Evolutionary conservation across 2,113 vertebrate species (phyloP).

Genomic region (Naja naja): DNA sequence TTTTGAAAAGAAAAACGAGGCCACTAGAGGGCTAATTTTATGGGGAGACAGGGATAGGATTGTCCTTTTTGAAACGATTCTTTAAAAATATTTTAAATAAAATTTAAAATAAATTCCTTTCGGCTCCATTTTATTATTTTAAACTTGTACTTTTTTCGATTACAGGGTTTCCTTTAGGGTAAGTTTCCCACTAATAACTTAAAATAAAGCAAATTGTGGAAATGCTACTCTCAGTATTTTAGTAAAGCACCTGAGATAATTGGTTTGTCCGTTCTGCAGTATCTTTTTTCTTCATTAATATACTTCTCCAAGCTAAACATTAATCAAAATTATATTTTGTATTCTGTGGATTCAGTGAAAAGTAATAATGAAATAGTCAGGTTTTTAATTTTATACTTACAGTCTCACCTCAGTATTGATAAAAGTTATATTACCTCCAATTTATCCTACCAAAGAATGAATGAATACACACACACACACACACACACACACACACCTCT

Average conservation of each 20-base stretch:
- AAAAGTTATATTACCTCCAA: not conserved
- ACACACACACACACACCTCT: too few relatives aligned
- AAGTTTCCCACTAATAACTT: not conserved
- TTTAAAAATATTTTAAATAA: not conserved
- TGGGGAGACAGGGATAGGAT: not conserved
- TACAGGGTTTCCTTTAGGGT: not conserved
- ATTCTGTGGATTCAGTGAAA: not conserved
- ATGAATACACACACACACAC: too few relatives aligned
- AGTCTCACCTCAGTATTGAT: not conserved
- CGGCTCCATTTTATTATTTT: not conserved
- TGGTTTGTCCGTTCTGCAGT: not conserved
- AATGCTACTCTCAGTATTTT: not conserved
- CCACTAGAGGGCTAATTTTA: constrained; percentile 21
- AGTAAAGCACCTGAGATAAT: not conserved
- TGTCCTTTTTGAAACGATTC: not conserved
- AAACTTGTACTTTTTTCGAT: not conserved
- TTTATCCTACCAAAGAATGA: not conserved
- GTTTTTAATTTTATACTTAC: not conserved
- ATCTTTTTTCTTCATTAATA: not conserved
- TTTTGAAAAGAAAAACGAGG: not conserved
- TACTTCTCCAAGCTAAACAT: not conserved
- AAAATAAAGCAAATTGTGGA: not conserved
- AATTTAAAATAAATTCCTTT: not conserved
- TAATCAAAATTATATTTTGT: not conserved
- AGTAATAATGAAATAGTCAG: not conserved